Evolutionary conservation across 2,888 invertebrate species (phyloP).

Genomic region (Oligia latruncula): DNA sequence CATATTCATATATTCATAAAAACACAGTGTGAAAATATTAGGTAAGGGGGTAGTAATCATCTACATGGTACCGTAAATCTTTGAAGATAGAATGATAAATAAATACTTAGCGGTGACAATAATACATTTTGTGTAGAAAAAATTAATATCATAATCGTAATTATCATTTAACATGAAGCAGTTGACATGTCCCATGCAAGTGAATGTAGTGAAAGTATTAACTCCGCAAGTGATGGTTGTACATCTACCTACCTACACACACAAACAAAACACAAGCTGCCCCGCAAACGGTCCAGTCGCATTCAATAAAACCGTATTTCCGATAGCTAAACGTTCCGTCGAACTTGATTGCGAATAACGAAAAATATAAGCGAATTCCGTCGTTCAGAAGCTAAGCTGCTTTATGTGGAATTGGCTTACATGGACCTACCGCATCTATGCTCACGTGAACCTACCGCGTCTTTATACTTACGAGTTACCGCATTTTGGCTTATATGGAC

Average conservation of each 20-base stretch:
- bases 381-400: constrained; percentile 35
- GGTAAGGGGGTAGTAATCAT: not conserved
- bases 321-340: constrained; percentile 42
- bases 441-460: not conserved
- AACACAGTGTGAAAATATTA: not conserved
- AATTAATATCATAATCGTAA: not conserved
- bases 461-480: not conserved
- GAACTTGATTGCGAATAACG: constrained; percentile 43
- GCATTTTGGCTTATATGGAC: not conserved
- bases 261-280: constrained; percentile 3
- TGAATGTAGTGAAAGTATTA: not conserved
- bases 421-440: not conserved
- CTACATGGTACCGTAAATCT: not conserved
- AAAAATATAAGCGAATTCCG: constrained; percentile 40
- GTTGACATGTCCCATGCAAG: not conserved
- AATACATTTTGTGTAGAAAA: not conserved
- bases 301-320: constrained; percentile 54
- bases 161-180: not conserved
- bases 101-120: not conserved
- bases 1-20: not conserved
- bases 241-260: not conserved
- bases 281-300: constrained; percentile 28
- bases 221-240: not conserved
- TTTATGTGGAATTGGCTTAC: constrained; percentile 13
- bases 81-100: not conserved